Conservation (phyloP, 2,113 vertebrate genomes). For the Sinocyclocheilus maitianheensis region DNA sequence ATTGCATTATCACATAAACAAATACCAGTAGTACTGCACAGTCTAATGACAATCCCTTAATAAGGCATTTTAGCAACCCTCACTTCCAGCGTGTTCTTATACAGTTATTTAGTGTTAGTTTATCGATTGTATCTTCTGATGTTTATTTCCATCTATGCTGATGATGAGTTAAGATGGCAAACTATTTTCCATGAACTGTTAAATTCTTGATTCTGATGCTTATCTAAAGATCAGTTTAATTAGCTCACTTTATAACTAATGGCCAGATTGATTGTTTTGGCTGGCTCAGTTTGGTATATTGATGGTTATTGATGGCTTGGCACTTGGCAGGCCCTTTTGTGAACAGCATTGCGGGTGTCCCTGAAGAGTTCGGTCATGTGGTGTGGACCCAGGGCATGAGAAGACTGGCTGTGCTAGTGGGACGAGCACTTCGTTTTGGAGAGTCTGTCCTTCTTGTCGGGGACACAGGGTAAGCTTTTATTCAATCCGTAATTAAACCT, state of each 20-base stretch:
- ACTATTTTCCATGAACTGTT: background rate
- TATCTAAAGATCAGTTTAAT: slow-evolving; percentile 8
- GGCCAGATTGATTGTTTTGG: slow-evolving; percentile 22
- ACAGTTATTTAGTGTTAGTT: background rate
- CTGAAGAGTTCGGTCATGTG: slow-evolving; percentile 85
- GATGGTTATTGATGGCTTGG: slow-evolving; percentile 30
- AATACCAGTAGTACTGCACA: background rate
- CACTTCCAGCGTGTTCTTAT: background rate
- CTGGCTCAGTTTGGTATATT: slow-evolving; percentile 30
- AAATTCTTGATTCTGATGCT: background rate
- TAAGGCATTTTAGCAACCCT: background rate
- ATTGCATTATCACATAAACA: background rate
- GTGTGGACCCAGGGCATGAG: slow-evolving; percentile 91
- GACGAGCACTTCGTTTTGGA: slow-evolving; percentile 87
- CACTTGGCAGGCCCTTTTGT: slow-evolving; percentile 73
- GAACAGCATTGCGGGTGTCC: slow-evolving; percentile 70
- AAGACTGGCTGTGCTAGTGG: slow-evolving; percentile 85
- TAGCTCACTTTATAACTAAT: slow-evolving; percentile 25
- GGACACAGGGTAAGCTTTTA: slow-evolving; percentile 86
- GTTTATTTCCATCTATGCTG: background rate
- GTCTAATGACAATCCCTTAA: slow-evolving; percentile 12
- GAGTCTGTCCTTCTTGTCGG: slow-evolving; percentile 94
- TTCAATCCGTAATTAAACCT: background rate
- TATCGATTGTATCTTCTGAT: background rate
- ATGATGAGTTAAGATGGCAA: background rate